Evolutionary conservation across 2,888 invertebrate species (phyloP).

Genomic region (Drosophila meridiana): DNA sequence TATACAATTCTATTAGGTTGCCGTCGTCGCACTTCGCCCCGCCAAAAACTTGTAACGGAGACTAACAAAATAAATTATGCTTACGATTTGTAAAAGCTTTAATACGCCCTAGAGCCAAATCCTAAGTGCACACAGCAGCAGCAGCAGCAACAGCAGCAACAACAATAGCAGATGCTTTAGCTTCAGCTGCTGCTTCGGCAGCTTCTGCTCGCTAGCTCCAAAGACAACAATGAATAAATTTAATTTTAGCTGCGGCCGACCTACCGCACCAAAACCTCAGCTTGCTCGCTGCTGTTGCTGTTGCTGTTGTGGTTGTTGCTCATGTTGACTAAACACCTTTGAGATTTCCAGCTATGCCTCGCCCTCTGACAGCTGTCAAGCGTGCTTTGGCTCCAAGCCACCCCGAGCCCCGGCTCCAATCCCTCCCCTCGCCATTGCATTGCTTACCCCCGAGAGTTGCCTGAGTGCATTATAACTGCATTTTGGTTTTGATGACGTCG

Average conservation of each 20-base stretch:
- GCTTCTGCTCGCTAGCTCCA: slow-evolving; percentile 44
- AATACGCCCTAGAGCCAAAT: slow-evolving; percentile 77
- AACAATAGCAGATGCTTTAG: slow-evolving; percentile 39
- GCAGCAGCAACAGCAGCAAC: slow-evolving; percentile 11
- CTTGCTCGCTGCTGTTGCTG: slow-evolving; percentile 33
- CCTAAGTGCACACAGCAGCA: slow-evolving; percentile 70
- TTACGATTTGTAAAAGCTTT: slow-evolving; percentile 79
- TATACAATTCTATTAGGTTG: slow-evolving; percentile 49
- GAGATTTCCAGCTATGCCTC: slow-evolving; percentile 71
- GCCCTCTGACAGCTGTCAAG: slow-evolving; percentile 78
- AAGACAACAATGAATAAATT: slow-evolving; percentile 78
- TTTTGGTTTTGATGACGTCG: slow-evolving; percentile 79
- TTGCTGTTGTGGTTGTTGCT: slow-evolving; percentile 59
- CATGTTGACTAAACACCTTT: slow-evolving; percentile 76
- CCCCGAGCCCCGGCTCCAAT: slow-evolving; percentile 7
- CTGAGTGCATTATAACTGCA: slow-evolving; percentile 78
- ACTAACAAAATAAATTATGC: slow-evolving; percentile 76
- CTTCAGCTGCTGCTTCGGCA: slow-evolving; percentile 22
- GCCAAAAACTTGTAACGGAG: slow-evolving; percentile 54
- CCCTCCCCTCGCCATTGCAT: neutral
- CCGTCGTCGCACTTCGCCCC: slow-evolving; percentile 7
- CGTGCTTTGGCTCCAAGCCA: slow-evolving; percentile 49
- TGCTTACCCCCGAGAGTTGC: slow-evolving; percentile 7
- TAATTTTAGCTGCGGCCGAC: slow-evolving; percentile 75
- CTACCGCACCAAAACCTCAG: slow-evolving; percentile 69